Conservation (phyloP, 64 coral and sea anemone genomes). For the Acropora tenuis region DNA sequence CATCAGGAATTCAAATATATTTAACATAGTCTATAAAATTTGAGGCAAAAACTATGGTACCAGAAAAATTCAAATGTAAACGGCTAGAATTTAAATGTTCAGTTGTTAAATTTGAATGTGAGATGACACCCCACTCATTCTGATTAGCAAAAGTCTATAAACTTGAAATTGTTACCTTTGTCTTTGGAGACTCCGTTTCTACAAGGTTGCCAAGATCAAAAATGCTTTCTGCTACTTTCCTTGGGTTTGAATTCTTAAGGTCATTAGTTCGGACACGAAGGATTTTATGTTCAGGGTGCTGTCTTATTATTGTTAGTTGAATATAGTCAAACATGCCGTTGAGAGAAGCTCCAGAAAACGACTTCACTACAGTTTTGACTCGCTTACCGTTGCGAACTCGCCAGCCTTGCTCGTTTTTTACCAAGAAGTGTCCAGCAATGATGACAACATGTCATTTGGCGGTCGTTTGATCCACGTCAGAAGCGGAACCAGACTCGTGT, state of each 20-base stretch:
- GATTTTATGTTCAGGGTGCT: background rate
- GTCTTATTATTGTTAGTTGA: background rate
- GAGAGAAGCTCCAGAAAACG: background rate
- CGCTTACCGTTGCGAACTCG: background rate
- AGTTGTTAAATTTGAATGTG: background rate
- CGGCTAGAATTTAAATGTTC: background rate
- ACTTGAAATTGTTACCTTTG: background rate
- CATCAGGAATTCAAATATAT: too few relatives aligned
- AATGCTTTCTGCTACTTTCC: background rate
- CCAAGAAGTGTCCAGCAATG: background rate
- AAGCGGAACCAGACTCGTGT: background rate
- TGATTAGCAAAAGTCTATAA: background rate
- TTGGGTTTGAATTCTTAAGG: background rate
- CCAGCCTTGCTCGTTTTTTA: background rate
- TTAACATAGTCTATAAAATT: too few relatives aligned
- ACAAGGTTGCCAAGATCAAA: background rate
- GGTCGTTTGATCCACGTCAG: background rate
- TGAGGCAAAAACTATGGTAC: background rate
- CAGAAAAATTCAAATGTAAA: background rate
- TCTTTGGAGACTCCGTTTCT: background rate
- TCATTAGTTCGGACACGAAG: slow-evolving; percentile 14
- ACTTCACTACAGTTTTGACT: background rate
- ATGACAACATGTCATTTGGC: background rate
- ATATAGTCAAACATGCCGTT: background rate
- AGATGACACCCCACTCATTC: background rate